phyloP scores from a whole-genome alignment of 2,113 vertebrate species.

The Charadrius vociferus region DNA sequence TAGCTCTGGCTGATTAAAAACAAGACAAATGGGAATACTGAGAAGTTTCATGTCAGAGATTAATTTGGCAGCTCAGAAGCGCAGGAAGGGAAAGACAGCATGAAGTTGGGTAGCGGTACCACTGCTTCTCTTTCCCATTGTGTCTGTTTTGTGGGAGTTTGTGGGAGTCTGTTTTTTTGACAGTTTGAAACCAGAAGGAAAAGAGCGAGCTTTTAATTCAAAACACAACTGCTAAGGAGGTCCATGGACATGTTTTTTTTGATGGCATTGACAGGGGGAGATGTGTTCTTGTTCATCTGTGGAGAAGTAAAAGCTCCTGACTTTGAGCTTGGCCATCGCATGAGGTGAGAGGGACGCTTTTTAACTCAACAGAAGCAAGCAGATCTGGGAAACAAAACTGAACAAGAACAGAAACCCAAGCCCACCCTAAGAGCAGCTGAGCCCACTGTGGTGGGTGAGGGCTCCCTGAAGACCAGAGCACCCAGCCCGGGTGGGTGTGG shows the following conservation, averaged over 20 bases:
- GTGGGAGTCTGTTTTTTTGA: neutral
- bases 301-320: neutral
- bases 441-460: neutral
- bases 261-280: neutral
- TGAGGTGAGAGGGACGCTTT: neutral
- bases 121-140: neutral
- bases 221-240: neutral
- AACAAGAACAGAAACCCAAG: neutral
- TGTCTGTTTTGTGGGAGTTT: neutral
- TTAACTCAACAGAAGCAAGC: neutral
- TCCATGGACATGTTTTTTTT: neutral
- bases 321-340: neutral
- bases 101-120: neutral
- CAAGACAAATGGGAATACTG: neutral
- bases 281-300: neutral
- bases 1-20: neutral
- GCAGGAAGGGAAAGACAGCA: neutral
- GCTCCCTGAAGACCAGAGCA: neutral
- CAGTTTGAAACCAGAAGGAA: neutral
- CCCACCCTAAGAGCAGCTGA: neutral
- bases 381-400: neutral
- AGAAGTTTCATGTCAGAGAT: neutral
- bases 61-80: neutral
- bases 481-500: neutral
- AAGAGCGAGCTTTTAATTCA: neutral